A percentile compares a stretch with the other conserved stretches of the same genome.
phyloP scores from a whole-genome alignment of 1,140 invertebrate species.

The Thaumatotibia leucotreta region DNA sequence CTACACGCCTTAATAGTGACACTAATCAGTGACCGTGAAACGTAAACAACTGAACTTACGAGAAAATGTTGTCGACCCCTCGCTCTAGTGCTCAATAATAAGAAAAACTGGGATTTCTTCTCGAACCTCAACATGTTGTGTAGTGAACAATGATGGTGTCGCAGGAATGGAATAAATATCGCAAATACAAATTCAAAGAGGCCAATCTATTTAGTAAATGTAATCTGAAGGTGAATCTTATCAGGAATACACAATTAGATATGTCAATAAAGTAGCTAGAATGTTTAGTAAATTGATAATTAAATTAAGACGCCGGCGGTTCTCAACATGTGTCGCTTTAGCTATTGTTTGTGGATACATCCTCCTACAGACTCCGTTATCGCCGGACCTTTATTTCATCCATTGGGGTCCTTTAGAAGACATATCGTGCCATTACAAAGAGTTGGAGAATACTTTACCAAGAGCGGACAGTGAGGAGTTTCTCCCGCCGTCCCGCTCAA shows the following conservation, averaged over 20 bases:
- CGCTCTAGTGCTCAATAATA: not conserved
- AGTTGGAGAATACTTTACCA: conserved; percentile 24
- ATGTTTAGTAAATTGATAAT: not conserved
- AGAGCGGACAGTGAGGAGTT: conserved; percentile 19
- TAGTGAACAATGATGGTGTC: not conserved
- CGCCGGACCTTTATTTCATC: not conserved
- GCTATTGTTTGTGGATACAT: not conserved
- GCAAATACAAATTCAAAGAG: conserved; percentile 1
- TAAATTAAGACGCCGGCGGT: not conserved
- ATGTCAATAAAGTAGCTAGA: not conserved
- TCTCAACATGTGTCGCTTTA: not conserved
- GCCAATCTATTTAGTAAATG: not conserved
- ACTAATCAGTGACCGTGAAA: not conserved
- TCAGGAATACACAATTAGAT: not conserved
- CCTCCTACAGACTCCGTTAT: not conserved
- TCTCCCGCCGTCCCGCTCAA: conserved; percentile 36
- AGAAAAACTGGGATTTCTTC: not conserved
- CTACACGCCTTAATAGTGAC: not conserved
- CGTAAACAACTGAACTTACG: not conserved
- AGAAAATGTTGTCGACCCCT: not conserved
- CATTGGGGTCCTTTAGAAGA: conserved; percentile 13
- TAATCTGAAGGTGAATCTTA: too few species aligned
- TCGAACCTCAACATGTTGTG: not conserved
- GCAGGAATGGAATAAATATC: not conserved
- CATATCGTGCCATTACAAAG: conserved; percentile 33